These are phyloP conservation scores for Avahi laniger DNA, from an alignment of 2,797 vertebrate species.

Conservation along the genomic window DNA sequence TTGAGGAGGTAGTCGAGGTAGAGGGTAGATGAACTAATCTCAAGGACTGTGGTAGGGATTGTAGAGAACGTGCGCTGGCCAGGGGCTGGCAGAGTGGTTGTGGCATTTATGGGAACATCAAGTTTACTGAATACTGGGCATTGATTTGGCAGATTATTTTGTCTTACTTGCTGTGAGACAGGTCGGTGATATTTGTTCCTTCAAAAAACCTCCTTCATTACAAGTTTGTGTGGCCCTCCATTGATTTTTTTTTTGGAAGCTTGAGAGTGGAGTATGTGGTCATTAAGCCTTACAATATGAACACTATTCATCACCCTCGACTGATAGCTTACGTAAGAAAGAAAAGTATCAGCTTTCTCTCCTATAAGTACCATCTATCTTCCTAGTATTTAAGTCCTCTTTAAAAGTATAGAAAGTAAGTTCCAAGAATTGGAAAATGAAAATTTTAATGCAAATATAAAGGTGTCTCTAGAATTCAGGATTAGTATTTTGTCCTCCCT, in stretches of 20 bases:
- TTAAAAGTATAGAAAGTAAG: constrained; percentile 2
- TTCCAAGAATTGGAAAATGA: constrained; percentile 27
- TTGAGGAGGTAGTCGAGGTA: neutral
- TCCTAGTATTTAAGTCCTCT: constrained; percentile 17
- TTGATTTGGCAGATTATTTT: neutral
- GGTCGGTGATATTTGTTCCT: neutral
- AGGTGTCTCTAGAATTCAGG: constrained; percentile 1
- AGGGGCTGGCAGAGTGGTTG: neutral
- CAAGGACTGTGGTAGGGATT: neutral
- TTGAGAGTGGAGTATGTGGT: neutral
- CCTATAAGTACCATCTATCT: neutral
- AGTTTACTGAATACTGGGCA: neutral
- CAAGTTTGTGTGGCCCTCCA: neutral
- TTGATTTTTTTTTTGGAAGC: neutral
- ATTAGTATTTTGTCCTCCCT: constrained; percentile 17
- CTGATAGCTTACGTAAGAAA: neutral
- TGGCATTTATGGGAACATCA: neutral
- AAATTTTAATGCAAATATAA: constrained; percentile 19
- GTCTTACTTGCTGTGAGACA: neutral
- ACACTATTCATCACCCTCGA: neutral
- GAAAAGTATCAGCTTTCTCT: neutral
- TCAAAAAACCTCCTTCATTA: neutral
- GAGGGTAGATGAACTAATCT: neutral
- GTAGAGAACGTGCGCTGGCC: neutral
- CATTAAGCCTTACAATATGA: constrained; percentile 15